Evolutionary conservation across 2,888 invertebrate genomes (phyloP).

Genomic region (Thysanoteuthis rhombus): DNA sequence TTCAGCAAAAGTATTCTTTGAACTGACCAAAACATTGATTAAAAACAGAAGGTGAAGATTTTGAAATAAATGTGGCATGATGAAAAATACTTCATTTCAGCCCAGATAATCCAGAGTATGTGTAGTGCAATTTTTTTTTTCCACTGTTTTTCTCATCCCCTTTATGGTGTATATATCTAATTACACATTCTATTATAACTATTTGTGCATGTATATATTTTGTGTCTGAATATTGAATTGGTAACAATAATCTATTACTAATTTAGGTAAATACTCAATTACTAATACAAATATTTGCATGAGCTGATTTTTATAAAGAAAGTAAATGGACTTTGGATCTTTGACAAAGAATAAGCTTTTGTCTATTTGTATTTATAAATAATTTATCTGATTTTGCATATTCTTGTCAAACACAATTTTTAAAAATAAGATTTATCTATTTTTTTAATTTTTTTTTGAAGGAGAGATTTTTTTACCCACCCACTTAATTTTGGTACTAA

Average conservation of each 20-base stretch:
- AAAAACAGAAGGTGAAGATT: too few relatives aligned
- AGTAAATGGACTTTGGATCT: not conserved
- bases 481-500: too few relatives aligned
- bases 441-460: too few relatives aligned
- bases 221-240: not conserved
- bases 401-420: not conserved
- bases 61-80: too few relatives aligned
- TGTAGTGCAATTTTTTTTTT: too few relatives aligned
- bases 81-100: too few relatives aligned
- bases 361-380: not conserved
- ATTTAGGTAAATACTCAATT: not conserved
- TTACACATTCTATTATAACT: not conserved
- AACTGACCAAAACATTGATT: too few relatives aligned
- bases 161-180: not conserved
- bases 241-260: not conserved
- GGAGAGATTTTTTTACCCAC: too few relatives aligned
- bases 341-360: not conserved
- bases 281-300: not conserved
- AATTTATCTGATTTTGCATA: not conserved
- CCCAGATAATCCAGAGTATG: too few relatives aligned
- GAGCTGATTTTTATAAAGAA: not conserved
- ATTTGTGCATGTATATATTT: not conserved
- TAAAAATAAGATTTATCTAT: too few relatives aligned
- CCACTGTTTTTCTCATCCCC: not conserved
- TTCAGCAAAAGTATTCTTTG: too few relatives aligned